Conservation (phyloP, 2,113 vertebrate species). For the Dunckerocampus dactyliophorus region DNA sequence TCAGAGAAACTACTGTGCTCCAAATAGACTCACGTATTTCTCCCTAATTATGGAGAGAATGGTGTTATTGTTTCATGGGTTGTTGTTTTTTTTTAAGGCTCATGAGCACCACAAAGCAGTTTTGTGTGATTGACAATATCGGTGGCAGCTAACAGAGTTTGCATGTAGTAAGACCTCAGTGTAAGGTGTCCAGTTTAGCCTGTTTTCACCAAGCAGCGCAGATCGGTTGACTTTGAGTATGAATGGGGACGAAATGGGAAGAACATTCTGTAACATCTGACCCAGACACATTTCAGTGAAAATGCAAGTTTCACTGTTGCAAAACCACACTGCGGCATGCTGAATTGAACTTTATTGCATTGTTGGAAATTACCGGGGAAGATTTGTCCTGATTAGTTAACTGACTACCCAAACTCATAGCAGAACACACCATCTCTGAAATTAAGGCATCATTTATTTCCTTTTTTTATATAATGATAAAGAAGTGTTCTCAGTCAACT, state of each 20-base stretch:
- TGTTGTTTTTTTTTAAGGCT: slow-evolving; percentile 10
- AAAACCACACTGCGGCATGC: too few species aligned
- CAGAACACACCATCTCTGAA: slow-evolving; percentile 8
- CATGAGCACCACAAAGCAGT: slow-evolving; percentile 5
- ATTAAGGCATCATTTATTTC: slow-evolving; percentile 15
- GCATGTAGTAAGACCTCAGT: slow-evolving; percentile 13
- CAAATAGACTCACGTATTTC: slow-evolving; percentile 8
- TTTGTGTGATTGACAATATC: slow-evolving; percentile 3
- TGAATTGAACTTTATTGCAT: too few species aligned
- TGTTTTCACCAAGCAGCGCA: not conserved
- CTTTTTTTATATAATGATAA: slow-evolving; percentile 9
- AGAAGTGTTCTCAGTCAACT: slow-evolving; percentile 13
- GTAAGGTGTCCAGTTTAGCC: slow-evolving; percentile 19
- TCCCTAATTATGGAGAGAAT: slow-evolving; percentile 12
- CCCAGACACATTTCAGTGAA: too few species aligned
- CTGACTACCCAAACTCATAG: not conserved
- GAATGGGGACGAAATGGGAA: too few species aligned
- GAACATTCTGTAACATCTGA: too few species aligned
- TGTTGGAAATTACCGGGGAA: slow-evolving; percentile 1
- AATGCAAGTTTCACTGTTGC: too few species aligned
- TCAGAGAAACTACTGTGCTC: slow-evolving; percentile 1
- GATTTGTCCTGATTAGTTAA: not conserved
- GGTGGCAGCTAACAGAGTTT: slow-evolving; percentile 34
- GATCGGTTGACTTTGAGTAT: not conserved
- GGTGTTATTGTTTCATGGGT: slow-evolving; percentile 11